Percentiles rank a stretch among this genome's conserved stretches.
These are phyloP conservation scores for Ligdia adustata DNA, from an alignment of 2,888 invertebrate species.

Conservation along the genomic window DNA sequence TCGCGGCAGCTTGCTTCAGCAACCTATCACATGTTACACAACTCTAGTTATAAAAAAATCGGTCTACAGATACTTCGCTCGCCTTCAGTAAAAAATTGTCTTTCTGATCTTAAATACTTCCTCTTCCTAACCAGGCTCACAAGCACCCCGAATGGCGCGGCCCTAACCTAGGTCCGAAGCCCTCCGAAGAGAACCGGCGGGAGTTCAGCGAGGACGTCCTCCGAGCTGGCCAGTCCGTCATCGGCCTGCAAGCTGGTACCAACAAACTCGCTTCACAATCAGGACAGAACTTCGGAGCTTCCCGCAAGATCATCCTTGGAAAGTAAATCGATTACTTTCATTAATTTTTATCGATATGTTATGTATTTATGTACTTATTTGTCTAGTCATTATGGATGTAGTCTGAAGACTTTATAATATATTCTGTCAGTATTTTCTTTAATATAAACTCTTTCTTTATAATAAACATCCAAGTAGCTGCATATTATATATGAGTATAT, in stretches of 20 bases:
- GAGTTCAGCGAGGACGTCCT: constrained; percentile 93
- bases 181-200: constrained; percentile 92
- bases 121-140: constrained; percentile 84
- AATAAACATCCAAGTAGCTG: too few species aligned
- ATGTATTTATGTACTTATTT: too few species aligned
- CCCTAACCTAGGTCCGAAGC: constrained; percentile 92
- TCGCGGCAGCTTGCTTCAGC: too few species aligned
- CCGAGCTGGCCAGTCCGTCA: constrained; percentile 92
- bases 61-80: too few species aligned
- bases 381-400: too few species aligned
- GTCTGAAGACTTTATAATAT: too few species aligned
- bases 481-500: too few species aligned
- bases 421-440: too few species aligned
- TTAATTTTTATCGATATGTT: too few species aligned
- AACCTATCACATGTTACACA: neutral
- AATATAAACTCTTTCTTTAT: too few species aligned
- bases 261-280: constrained; percentile 94
- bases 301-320: constrained; percentile 91
- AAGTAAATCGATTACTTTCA: constrained; percentile 75
- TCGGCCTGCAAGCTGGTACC: constrained; percentile 94
- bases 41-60: neutral
- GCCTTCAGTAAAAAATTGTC: too few species aligned
- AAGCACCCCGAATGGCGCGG: constrained; percentile 93
- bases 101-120: neutral
- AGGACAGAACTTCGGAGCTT: constrained; percentile 94